Evolutionary conservation across 2,797 vertebrate genomes (phyloP).

Genomic region (Heliangelus exortis): DNA sequence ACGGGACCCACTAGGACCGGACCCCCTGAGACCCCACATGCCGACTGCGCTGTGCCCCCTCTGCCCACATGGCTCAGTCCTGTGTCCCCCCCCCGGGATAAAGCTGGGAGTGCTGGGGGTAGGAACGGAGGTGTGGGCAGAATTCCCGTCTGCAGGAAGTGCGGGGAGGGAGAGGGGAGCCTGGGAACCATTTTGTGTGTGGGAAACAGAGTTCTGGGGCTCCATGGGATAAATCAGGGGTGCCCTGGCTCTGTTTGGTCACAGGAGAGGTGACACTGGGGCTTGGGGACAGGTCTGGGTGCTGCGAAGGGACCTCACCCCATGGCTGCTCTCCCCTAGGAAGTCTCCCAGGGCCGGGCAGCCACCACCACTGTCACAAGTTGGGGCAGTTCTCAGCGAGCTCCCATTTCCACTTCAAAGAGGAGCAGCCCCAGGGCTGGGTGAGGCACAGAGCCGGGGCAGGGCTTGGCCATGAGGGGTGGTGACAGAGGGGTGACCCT

Average conservation of each 20-base stretch:
- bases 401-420: neutral
- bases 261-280: neutral
- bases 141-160: neutral
- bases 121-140: neutral
- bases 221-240: too few species aligned
- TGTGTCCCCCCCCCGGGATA: fast-evolving
- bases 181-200: neutral
- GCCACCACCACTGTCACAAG: neutral
- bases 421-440: neutral
- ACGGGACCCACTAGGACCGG: neutral
- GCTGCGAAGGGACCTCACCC: neutral
- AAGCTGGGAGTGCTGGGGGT: neutral
- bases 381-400: neutral
- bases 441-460: fast-evolving
- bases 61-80: neutral
- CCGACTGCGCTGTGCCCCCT: too few species aligned
- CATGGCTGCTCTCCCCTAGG: neutral
- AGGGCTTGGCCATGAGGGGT: neutral
- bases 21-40: neutral
- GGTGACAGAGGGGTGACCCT: neutral
- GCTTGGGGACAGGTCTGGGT: neutral
- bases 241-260: neutral
- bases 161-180: neutral
- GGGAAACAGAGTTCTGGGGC: neutral
- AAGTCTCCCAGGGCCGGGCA: neutral